Evolutionary conservation across 2,888 invertebrate genomes (phyloP).

Genomic region (Neoaliturus tenellus): DNA sequence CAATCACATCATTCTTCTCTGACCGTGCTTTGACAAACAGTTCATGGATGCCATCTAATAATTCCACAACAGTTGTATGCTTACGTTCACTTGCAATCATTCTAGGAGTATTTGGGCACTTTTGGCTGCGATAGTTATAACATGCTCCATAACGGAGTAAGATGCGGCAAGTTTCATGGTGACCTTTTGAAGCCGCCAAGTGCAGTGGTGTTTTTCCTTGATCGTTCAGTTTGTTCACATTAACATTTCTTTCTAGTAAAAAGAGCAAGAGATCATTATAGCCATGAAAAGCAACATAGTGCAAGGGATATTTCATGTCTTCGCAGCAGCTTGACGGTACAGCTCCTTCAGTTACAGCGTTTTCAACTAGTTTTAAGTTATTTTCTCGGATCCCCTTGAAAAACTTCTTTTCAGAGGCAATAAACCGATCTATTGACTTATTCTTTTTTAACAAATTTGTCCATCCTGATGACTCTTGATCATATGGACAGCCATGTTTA

Average conservation of each 20-base stretch:
- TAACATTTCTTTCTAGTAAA: not conserved
- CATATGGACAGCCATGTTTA: conserved; percentile 10
- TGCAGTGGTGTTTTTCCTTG: not conserved
- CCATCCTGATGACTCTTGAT: not conserved
- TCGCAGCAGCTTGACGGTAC: not conserved
- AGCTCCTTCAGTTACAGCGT: not conserved
- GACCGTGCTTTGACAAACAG: not conserved
- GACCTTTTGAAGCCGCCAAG: conserved; percentile 15
- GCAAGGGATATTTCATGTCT: not conserved
- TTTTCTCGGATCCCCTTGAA: conserved; percentile 28
- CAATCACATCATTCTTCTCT: not conserved
- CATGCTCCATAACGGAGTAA: conserved; percentile 18
- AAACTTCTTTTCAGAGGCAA: not conserved
- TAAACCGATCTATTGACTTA: not conserved
- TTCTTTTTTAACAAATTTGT: not conserved
- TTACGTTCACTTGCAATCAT: not conserved
- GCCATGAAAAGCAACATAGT: conserved; percentile 11
- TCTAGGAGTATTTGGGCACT: conserved; percentile 33
- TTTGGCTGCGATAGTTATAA: not conserved
- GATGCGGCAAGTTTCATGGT: not conserved
- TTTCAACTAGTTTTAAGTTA: not conserved
- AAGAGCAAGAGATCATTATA: not conserved
- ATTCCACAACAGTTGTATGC: not conserved
- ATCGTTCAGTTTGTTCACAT: not conserved
- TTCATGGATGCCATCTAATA: not conserved